A percentile compares a stretch with the other conserved stretches of the same genome.
Conservation (phyloP, 2,113 vertebrate genomes). For the Mola mola region DNA sequence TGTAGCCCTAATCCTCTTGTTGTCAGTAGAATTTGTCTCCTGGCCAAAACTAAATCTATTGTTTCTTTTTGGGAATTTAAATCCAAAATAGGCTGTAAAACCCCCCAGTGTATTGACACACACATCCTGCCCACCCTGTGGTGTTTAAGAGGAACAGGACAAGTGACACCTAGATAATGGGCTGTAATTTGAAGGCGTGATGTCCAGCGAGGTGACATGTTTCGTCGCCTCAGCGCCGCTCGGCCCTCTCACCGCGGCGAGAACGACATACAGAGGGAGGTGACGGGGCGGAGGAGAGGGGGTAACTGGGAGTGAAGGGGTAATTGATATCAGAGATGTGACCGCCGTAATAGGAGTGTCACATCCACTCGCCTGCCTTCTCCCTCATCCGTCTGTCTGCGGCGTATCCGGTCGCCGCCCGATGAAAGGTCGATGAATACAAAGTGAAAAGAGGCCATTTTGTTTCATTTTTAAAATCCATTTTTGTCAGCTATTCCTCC, state of each 20-base stretch:
- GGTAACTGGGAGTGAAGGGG: constrained; percentile 82
- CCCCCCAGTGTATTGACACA: too few relatives aligned
- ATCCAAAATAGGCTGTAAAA: constrained; percentile 2
- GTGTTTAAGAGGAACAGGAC: constrained; percentile 77
- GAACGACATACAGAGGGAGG: constrained; percentile 6
- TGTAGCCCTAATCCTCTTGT: too few relatives aligned
- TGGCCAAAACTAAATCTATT: not conserved
- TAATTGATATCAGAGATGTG: constrained; percentile 85
- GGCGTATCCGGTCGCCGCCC: too few relatives aligned
- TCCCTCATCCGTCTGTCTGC: constrained; percentile 67
- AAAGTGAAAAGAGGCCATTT: too few relatives aligned
- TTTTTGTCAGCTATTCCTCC: too few relatives aligned
- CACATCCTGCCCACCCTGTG: constrained; percentile 65
- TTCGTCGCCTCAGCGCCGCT: constrained; percentile 68
- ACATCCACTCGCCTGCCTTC: constrained; percentile 58
- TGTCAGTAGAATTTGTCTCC: not conserved
- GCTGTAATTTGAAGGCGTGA: constrained; percentile 86
- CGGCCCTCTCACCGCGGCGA: constrained; percentile 24
- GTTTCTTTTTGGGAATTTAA: too few relatives aligned
- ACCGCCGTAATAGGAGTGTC: constrained; percentile 84
- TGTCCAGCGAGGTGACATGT: constrained; percentile 80
- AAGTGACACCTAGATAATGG: constrained; percentile 87
- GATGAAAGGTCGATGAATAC: too few relatives aligned
- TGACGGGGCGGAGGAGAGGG: constrained; percentile 24
- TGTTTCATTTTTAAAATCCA: not conserved